phyloP scores from a whole-genome alignment of 2,113 vertebrate genomes.

The Poicephalus gulielmi region DNA sequence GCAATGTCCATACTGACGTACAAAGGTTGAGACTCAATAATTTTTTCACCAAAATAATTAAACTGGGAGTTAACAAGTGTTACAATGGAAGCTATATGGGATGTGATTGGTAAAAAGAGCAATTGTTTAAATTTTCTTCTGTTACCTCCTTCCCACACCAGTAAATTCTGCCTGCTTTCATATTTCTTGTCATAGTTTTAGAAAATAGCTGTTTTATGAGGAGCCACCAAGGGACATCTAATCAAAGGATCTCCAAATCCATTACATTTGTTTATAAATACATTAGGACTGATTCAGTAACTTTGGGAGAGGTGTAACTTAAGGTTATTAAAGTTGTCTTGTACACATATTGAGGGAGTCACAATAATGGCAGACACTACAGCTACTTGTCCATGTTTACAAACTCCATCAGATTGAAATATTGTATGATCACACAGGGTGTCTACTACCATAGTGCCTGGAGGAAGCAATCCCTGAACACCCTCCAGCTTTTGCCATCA shows the following conservation, averaged over 20 bases:
- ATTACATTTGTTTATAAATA: not conserved
- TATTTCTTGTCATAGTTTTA: not conserved
- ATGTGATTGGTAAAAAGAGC: not conserved
- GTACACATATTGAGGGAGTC: not conserved
- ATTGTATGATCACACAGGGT: not conserved
- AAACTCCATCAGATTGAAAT: not conserved
- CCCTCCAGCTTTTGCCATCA: not conserved
- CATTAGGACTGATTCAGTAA: not conserved
- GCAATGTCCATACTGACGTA: not conserved
- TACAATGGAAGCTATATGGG: not conserved
- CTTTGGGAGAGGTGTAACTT: not conserved
- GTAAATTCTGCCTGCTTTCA: not conserved
- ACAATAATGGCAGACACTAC: not conserved
- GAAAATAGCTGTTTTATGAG: not conserved
- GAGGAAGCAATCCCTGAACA: not conserved
- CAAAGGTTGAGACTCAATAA: fast-evolving
- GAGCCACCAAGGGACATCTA: not conserved
- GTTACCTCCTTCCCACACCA: not conserved
- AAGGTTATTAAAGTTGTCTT: not conserved
- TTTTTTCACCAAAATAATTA: not conserved
- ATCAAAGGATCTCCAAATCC: not conserved
- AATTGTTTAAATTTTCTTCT: not conserved
- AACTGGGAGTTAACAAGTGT: not conserved
- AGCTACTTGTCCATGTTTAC: not conserved
- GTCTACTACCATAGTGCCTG: not conserved